Percentiles rank a stretch among this genome's conserved stretches.
Evolutionary conservation across 2,888 invertebrate genomes (phyloP).

Genomic region (Odontomyia ornata): DNA sequence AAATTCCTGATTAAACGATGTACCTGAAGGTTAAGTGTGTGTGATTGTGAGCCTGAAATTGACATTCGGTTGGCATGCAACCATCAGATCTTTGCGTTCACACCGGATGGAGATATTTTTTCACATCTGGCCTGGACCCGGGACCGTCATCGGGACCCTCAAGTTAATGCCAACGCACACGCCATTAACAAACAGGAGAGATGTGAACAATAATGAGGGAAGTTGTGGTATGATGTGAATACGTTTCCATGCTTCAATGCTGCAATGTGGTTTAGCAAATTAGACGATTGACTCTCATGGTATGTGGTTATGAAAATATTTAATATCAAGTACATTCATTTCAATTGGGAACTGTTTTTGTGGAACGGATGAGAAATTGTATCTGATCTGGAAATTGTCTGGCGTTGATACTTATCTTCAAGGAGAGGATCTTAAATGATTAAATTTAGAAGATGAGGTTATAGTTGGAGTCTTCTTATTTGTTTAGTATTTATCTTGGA

Average conservation of each 20-base stretch:
- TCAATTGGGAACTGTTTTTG: too few relatives aligned
- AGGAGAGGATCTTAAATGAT: too few relatives aligned
- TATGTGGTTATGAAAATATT: too few relatives aligned
- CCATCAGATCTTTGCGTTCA: background rate
- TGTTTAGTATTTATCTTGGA: too few relatives aligned
- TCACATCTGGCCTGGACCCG: constrained; percentile 1
- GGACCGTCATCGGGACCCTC: background rate
- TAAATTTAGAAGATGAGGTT: too few relatives aligned
- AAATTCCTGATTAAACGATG: constrained; percentile 10
- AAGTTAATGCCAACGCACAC: background rate
- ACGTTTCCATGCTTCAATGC: background rate
- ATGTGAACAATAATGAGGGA: background rate
- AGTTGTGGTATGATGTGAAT: background rate
- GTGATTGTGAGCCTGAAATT: background rate
- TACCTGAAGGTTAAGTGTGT: constrained; percentile 3
- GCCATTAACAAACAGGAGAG: background rate
- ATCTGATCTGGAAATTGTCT: too few relatives aligned
- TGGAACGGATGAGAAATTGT: too few relatives aligned
- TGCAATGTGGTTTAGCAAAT: background rate
- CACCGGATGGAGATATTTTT: constrained; percentile 1
- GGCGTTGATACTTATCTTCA: too few relatives aligned
- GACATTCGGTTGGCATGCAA: background rate
- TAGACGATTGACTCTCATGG: background rate
- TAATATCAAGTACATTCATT: too few relatives aligned
- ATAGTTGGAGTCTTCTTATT: too few relatives aligned